Base-by-base conservation (phyloP, 1,140 invertebrate genomes). In the Drosophila saltans region DNA sequence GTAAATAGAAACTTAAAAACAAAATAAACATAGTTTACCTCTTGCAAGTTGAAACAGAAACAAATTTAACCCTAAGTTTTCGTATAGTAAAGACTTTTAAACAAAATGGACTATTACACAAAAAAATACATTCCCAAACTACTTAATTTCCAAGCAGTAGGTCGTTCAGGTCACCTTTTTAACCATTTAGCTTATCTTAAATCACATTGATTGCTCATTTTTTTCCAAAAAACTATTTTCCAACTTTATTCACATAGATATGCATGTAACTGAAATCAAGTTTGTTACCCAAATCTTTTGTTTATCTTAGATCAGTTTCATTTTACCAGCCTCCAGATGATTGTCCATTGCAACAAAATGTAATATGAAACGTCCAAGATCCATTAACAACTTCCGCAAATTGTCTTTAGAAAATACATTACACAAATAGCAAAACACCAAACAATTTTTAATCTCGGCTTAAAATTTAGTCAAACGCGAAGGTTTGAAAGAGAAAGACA, bases 401-500 rank as follows among this genome's bases (percentile, higher is more conserved):
- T 77, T 77, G 73, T 76, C 55, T 69, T 57, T 11, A 57, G 9
- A 64, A 67, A 75, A 80, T 63, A 58, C 55, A 28, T 30, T 57
- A n/a, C 40, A 69, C 48, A 68, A 28, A 68, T 43, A 61, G 45
- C 41, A 64, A 64, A 55, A 60, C 3, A 1, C 2, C 69, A 52
- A 60, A 66, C 61, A 74, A 85, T 86, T 68, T 68, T 84, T 65
- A 66, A 69, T 75, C 71, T 62, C 61, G 66, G 82, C 82, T 79
- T 86, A 66, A 81, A 81, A 85, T 81, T 86, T 82, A 85, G 83
- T 88, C 83, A 85, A 88, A 76, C 75, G 82, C 83, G 79, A 88
- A 85, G 82, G 82, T 78, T 78, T 63, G 69, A 76, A 81, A 71
- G 63, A 80, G 80, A 74, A 64, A 70, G 71, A 16, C 58, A 45